Evolutionary conservation across 2,113 vertebrate genomes (phyloP).

Genomic region (Gavia stellata): DNA sequence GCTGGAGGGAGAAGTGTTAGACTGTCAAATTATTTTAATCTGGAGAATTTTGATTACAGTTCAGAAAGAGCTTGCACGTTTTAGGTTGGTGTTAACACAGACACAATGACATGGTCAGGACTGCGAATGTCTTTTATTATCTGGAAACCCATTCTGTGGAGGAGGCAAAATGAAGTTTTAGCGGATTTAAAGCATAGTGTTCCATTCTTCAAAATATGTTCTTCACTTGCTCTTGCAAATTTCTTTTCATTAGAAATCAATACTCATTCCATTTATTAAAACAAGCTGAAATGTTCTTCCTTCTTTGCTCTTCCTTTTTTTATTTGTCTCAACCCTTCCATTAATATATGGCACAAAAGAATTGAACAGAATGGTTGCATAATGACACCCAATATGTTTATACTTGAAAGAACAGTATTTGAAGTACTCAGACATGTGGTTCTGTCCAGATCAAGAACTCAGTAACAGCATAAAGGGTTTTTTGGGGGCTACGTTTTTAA

Average conservation of each 20-base stretch:
- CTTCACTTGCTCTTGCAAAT: not conserved
- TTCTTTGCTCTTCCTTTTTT: not conserved
- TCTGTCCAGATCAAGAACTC: conserved; percentile 9
- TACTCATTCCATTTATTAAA: not conserved
- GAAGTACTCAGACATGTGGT: conserved; percentile 18
- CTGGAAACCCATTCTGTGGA: not conserved
- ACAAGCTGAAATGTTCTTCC: not conserved
- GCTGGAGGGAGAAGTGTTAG: not conserved
- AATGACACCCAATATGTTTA: conserved; percentile 12
- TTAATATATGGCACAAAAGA: not conserved
- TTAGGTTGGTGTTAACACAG: not conserved
- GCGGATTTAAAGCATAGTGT: not conserved
- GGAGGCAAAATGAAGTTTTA: not conserved
- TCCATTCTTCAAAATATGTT: not conserved
- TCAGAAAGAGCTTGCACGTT: not conserved
- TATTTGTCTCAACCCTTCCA: not conserved
- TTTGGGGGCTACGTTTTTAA: not conserved
- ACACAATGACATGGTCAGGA: not conserved
- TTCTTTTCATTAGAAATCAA: not conserved
- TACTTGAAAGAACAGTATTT: conserved; percentile 24
- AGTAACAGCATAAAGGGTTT: not conserved
- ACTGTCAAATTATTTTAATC: not conserved
- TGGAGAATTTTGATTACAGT: not conserved
- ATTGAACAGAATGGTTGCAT: not conserved
- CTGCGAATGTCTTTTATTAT: not conserved